Base-by-base conservation (phyloP, 35 echinoderm and acorn worm species). In the Hemicentrotus pulcherrimus region DNA sequence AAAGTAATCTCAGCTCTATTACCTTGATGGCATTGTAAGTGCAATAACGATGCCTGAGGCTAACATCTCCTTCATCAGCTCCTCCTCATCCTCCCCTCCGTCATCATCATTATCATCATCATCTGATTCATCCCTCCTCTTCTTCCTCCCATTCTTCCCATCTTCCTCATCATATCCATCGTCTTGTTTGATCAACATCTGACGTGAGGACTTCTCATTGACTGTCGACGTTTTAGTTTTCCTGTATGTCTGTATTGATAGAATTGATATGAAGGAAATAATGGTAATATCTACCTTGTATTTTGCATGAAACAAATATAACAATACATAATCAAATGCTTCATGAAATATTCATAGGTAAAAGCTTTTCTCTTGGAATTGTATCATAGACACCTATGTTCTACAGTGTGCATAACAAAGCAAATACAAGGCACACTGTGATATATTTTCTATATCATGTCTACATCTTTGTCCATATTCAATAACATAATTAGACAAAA, bases 11-110 rank as follows among this genome's bases (percentile, higher is more conserved):
- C 35, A 41, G 35, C 35, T 41, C 28, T 78, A 85, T 94, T 90
- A 96, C 95, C 61, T 55, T 45, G 92, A 86, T 32, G 92, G 12
- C 35, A 94, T 94, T 48, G 92, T 91, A 13, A 96, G 95, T 32
- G 95, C 95, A 58, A 85, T 55, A 6, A 96, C 61, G 16, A 96
- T 46, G 91, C 48, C 86, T 32, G 47, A 33, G 33, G 31, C 61
- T 86, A n/a, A 32, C 31, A 89, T 94, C 92, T 30, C 61, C 45
- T 46, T 96, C 48, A n/a, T 94, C 61, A 59, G 18, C 48, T 13
- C 32, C 48, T 48, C 46, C 31, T 46, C 46, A 16, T 32, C 86
- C 35, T 59, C 78, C 4, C 94, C 47, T 13, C 94, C 91, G 47
- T 60, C 95, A 31, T 94, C 95, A 22, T 32, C 95, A 31, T 94